Evolutionary conservation across 2,113 vertebrate species (phyloP).

Genomic region (Lophochroa leadbeateri): DNA sequence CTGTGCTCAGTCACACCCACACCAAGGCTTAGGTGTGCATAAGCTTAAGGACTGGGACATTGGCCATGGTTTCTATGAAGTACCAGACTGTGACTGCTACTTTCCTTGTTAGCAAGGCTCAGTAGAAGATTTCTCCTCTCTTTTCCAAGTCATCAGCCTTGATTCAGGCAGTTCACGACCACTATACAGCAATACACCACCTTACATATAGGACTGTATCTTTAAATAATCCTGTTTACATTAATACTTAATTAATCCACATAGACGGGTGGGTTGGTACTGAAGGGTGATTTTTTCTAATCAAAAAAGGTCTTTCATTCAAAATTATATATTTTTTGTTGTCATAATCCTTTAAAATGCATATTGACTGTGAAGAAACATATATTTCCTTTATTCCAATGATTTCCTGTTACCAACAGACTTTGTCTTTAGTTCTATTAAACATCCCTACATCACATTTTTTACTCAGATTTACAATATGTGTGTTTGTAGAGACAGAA

Average conservation of each 20-base stretch:
- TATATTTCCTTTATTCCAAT: background rate
- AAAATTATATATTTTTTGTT: background rate
- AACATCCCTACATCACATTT: background rate
- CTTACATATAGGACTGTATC: background rate
- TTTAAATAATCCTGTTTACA: background rate
- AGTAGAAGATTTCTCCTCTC: background rate
- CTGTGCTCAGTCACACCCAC: background rate
- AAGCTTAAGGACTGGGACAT: background rate
- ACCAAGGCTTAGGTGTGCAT: background rate
- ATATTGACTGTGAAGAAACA: background rate
- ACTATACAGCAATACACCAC: background rate
- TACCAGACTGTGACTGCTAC: background rate
- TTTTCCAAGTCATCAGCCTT: background rate
- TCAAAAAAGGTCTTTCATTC: background rate
- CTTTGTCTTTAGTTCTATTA: background rate
- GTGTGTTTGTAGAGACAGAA: background rate
- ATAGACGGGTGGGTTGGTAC: background rate
- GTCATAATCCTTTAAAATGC: background rate
- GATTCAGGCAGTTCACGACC: background rate
- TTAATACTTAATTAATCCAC: background rate
- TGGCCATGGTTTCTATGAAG: background rate
- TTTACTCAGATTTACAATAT: background rate
- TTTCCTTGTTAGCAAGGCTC: background rate
- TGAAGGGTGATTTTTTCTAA: background rate
- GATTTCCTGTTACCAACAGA: background rate